Base-by-base conservation (phyloP, 1,140 invertebrate genomes). In the Caenorhabditis remanei region DNA sequence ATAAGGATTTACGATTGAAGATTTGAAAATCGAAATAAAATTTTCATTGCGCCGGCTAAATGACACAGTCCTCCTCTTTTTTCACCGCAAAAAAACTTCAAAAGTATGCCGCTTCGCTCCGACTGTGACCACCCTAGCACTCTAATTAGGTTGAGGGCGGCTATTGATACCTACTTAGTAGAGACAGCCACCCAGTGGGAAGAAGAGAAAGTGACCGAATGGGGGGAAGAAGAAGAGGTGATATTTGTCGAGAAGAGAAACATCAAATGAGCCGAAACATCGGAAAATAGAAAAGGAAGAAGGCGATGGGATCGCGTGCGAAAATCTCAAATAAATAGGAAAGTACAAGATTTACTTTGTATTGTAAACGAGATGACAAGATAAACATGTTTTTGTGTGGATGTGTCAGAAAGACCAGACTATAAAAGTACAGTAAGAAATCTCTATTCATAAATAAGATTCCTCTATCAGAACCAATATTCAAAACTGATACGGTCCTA, bases 191-290 rank as follows among this genome's bases (percentile, higher is more conserved):
- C 14, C 14, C 6, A 40, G 14, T 24, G n/a, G 24, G 24, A 32
- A 63, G 32, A 32, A 32, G 32, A 32, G 32, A 32, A 32, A 32
- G 32, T 32, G 32, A 32, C 32, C 55, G 55, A n/a, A 16, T 8
- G 8, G 4, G 41, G 53, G 46, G 65, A 71, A 40, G 71, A 43
- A 53, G 40, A 53, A 43, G 41, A 79, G 71, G 71, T 50, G 71
- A 19, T 79, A 79, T 79, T 79, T 79, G 71, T 79, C 46, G 71
- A 79, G 67, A 67, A 67, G 32, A 46, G 19, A n/a, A 13, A 75
- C 14, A 79, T 79, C 71, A 79, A 79, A 79, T 79, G 71, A 50
- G 71, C 71, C 71, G 71, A 79, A 79, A 53, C 16, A 53, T n/a
- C n/a, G 41, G 41, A 75, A 48, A 11, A 9, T 14, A 11, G 24